Conservation (phyloP, 1,140 invertebrate genomes). For the Euura lappo region DNA sequence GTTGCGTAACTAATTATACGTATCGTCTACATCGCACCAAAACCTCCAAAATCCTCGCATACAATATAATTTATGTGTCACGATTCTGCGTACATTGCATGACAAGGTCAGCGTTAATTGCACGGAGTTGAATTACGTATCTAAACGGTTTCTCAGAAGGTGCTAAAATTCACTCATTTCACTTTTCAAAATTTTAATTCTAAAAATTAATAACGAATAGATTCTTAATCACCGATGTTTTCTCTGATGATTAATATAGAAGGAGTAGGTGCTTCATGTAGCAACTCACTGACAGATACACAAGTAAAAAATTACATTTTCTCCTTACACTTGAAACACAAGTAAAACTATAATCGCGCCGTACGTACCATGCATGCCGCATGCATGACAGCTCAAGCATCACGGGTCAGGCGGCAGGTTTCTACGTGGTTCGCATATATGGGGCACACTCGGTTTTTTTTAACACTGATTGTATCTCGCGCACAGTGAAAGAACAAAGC, state of each 20-base stretch:
- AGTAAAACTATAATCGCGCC: constrained; percentile 36
- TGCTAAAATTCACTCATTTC: neutral
- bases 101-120: too few relatives aligned
- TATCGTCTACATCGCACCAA: too few relatives aligned
- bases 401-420: constrained; percentile 45
- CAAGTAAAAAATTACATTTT: constrained; percentile 30
- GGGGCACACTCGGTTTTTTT: constrained; percentile 50
- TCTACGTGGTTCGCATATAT: constrained; percentile 54
- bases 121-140: neutral
- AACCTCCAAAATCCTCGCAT: too few relatives aligned
- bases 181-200: neutral
- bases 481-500: neutral
- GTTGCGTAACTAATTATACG: too few relatives aligned
- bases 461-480: constrained; percentile 38
- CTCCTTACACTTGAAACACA: constrained; percentile 26
- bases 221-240: constrained; percentile 33
- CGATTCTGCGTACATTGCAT: too few relatives aligned
- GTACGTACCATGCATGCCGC: constrained; percentile 22
- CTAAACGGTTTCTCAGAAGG: neutral
- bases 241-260: constrained; percentile 44
- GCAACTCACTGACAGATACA: neutral
- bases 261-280: constrained; percentile 9
- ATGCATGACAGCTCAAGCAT: constrained; percentile 51
- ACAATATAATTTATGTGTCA: too few relatives aligned
- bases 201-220: neutral